These are phyloP conservation scores for Agriopis leucophaearia DNA, from an alignment of 2,888 invertebrate genomes.

Conservation along the genomic window DNA sequence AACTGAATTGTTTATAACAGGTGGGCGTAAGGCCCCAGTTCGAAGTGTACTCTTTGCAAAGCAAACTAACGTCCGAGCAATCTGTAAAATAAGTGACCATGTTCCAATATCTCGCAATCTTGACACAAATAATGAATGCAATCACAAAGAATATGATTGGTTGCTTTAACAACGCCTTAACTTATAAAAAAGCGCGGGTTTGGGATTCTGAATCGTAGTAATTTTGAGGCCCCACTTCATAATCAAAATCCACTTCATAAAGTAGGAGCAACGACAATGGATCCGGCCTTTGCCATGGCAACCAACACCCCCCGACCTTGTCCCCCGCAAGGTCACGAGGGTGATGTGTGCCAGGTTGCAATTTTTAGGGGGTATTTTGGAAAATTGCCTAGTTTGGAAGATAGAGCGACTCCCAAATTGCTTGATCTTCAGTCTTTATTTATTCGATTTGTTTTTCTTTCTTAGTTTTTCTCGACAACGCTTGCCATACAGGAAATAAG, in stretches of 20 bases:
- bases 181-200: conserved; percentile 1
- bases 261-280: conserved; percentile 29
- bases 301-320: conserved; percentile 38
- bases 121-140: background rate
- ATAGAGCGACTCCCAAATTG: conserved; percentile 14
- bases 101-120: background rate
- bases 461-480: conserved; percentile 23
- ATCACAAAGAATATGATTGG: conserved; percentile 8
- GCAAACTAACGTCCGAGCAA: too few species aligned
- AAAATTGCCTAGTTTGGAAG: conserved; percentile 27
- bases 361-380: conserved; percentile 36
- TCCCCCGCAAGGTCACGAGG: conserved; percentile 25
- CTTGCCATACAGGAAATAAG: conserved; percentile 18
- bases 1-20: too few species aligned
- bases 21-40: too few species aligned
- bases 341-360: conserved; percentile 31
- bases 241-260: conserved; percentile 27
- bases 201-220: conserved; percentile 11
- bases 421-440: conserved; percentile 15
- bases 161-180: conserved; percentile 9
- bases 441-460: conserved; percentile 27
- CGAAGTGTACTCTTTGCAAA: too few species aligned
- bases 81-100: background rate
- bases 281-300: conserved; percentile 41
- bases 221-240: conserved; percentile 19